A percentile compares a stretch with the other conserved stretches of the same genome.
Conservation (phyloP, 2,888 invertebrate genomes). For the Parthenolecanium corni region DNA sequence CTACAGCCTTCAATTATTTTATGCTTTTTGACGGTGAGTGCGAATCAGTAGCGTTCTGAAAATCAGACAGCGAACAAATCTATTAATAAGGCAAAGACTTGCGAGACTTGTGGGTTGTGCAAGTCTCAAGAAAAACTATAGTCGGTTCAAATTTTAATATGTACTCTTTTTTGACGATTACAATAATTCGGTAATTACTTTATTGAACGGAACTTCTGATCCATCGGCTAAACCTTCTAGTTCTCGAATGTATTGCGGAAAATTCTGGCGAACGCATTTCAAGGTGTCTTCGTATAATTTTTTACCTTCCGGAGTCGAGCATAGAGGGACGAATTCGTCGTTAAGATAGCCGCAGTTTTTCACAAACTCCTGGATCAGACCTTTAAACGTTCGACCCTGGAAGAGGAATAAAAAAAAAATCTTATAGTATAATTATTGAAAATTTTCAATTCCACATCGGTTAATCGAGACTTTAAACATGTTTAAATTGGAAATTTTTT, state of each 20-base stretch:
- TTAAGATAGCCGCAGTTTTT: slow-evolving; percentile 48
- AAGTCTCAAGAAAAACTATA: too few relatives aligned
- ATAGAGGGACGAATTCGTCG: slow-evolving; percentile 56
- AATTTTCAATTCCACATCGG: too few relatives aligned
- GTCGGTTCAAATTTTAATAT: too few relatives aligned
- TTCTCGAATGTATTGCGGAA: slow-evolving; percentile 72
- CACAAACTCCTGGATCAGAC: slow-evolving; percentile 59
- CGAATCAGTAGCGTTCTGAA: too few relatives aligned
- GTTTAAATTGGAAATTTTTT: neutral
- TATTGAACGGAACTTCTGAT: slow-evolving; percentile 58
- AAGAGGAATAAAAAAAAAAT: slow-evolving; percentile 28
- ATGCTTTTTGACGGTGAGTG: too few relatives aligned
- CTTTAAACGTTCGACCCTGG: slow-evolving; percentile 67
- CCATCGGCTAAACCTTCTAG: slow-evolving; percentile 78
- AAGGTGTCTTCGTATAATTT: slow-evolving; percentile 63
- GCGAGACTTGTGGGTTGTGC: too few relatives aligned
- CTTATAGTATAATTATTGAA: neutral
- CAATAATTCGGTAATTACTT: slow-evolving; percentile 20
- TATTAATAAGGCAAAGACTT: too few relatives aligned
- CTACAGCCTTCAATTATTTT: too few relatives aligned
- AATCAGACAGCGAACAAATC: too few relatives aligned
- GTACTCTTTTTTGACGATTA: too few relatives aligned
- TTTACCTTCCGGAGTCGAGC: slow-evolving; percentile 56
- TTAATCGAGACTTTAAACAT: neutral
- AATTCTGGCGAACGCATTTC: slow-evolving; percentile 52